Percentiles rank a stretch among this genome's conserved stretches.
phyloP scores from a whole-genome alignment of 2,888 invertebrate genomes.

The Agrochola lota region DNA sequence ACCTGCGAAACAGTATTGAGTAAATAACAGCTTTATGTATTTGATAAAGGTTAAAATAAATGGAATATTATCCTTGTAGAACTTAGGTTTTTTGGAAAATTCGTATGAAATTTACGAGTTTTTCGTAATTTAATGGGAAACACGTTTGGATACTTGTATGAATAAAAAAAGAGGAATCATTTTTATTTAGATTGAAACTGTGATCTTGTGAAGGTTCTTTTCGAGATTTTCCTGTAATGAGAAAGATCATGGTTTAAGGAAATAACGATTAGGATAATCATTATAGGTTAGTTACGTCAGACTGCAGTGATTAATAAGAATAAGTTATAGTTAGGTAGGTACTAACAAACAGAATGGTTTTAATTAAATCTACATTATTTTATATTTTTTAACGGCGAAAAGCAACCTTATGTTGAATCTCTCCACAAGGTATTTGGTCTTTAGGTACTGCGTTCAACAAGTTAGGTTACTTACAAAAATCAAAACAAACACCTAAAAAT shows the following conservation, averaged over 20 bases:
- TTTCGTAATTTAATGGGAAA: neutral
- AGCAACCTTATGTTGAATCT: neutral
- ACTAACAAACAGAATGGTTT: no score
- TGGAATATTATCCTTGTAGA: neutral
- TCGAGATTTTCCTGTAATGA: slow-evolving; percentile 29
- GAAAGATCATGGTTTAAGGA: slow-evolving; percentile 5
- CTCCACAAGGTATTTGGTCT: neutral
- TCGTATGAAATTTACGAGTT: neutral
- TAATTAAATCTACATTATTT: no score
- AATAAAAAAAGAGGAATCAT: neutral
- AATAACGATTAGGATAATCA: neutral
- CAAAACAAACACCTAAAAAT: slow-evolving; percentile 26
- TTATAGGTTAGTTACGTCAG: neutral
- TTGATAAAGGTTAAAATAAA: neutral
- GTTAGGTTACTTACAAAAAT: slow-evolving; percentile 2
- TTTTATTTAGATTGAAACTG: neutral
- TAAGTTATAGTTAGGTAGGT: neutral
- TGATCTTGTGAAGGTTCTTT: neutral
- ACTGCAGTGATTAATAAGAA: neutral
- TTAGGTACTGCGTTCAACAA: slow-evolving; percentile 2
- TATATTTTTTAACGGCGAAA: neutral
- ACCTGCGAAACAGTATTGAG: neutral
- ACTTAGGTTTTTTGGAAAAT: neutral
- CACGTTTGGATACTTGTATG: neutral
- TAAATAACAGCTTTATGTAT: neutral